These are phyloP conservation scores for Dreissena rostriformis DNA, from an alignment of 1,140 invertebrate genomes.

Conservation along the genomic window DNA sequence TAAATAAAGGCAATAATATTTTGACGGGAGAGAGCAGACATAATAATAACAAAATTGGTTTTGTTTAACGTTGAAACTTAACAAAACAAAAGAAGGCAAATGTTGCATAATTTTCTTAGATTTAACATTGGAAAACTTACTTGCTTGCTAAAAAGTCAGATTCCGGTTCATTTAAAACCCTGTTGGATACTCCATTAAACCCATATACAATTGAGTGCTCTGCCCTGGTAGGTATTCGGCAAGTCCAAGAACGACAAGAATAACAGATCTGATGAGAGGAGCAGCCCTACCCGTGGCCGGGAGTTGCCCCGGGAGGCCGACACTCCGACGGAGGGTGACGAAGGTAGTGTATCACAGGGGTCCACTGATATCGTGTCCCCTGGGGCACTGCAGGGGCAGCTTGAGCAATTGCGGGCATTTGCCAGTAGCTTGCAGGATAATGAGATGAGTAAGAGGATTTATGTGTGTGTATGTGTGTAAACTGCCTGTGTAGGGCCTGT, in stretches of 20 bases:
- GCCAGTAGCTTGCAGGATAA: constrained; percentile 37
- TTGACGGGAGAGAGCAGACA: no score
- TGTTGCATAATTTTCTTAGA: no score
- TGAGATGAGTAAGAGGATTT: constrained; percentile 36
- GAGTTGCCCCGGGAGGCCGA: neutral
- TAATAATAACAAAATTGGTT: no score
- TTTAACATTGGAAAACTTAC: no score
- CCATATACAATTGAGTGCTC: neutral
- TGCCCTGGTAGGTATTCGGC: constrained; percentile 26
- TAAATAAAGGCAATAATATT: no score
- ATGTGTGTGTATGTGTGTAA: neutral
- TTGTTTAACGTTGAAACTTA: no score
- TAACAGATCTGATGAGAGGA: neutral
- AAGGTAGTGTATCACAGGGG: constrained; percentile 18
- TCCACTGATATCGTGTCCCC: neutral
- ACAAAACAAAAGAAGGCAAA: no score
- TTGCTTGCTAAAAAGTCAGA: no score
- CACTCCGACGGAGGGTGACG: constrained; percentile 2
- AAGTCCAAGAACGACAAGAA: constrained; percentile 35
- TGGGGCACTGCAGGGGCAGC: constrained; percentile 24
- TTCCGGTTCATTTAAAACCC: no score
- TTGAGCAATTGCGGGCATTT: constrained; percentile 32
- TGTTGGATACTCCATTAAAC: no score
- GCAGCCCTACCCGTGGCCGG: constrained; percentile 15
- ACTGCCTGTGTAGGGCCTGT: no score